A percentile compares a stretch with the other conserved stretches of the same genome.
phyloP scores from a whole-genome alignment of 2,888 invertebrate species.

The Gortyna flavago region DNA sequence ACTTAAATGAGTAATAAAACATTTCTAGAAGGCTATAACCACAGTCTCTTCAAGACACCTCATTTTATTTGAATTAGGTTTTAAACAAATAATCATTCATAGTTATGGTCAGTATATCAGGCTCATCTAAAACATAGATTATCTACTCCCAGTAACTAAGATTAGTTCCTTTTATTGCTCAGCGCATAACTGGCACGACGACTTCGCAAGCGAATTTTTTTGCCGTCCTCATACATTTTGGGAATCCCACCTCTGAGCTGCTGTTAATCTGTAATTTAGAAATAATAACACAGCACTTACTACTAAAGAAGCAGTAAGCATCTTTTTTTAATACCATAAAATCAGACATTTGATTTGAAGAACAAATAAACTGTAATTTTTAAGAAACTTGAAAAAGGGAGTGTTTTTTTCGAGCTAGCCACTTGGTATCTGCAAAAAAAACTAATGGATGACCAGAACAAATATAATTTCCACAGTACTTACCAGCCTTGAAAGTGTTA shows the following conservation, averaged over 20 bases:
- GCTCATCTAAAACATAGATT: slow-evolving; percentile 2
- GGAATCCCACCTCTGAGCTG: slow-evolving; percentile 75
- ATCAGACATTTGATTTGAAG: slow-evolving; percentile 13
- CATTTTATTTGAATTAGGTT: neutral
- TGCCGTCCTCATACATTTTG: slow-evolving; percentile 72
- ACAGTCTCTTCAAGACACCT: too few species aligned
- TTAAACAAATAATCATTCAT: slow-evolving; percentile 5
- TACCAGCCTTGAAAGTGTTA: neutral
- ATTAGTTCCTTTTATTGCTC: slow-evolving; percentile 45
- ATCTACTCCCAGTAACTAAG: slow-evolving; percentile 29
- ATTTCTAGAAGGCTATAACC: neutral
- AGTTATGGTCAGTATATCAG: neutral
- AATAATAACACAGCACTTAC: slow-evolving; percentile 65
- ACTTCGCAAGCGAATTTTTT: slow-evolving; percentile 78
- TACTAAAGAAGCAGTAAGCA: slow-evolving; percentile 39
- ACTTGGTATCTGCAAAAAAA: neutral
- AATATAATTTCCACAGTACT: neutral
- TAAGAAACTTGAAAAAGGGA: neutral
- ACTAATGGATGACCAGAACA: neutral
- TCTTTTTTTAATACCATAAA: slow-evolving; percentile 26
- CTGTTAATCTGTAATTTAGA: slow-evolving; percentile 69
- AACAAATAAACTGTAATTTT: neutral
- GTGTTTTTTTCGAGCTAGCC: neutral
- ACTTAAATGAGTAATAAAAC: neutral
- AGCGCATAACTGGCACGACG: slow-evolving; percentile 70